Base-by-base conservation (phyloP, 37 sponge, comb jelly and placozoan species). In the Halichondria panicea region DNA sequence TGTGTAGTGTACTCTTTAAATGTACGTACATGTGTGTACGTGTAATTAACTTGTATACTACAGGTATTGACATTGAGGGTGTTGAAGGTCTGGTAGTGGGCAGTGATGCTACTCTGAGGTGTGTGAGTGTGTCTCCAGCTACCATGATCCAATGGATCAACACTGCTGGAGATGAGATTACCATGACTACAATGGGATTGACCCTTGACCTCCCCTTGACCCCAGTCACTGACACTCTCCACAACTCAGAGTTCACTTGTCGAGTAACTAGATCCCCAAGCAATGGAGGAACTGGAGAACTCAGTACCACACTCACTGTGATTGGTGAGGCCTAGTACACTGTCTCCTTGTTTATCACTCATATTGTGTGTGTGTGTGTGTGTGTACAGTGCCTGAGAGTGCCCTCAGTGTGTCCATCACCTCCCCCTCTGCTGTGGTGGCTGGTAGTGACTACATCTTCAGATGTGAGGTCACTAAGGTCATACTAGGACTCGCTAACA, bases 221-320 rank as follows among this genome's bases (percentile, higher is more conserved):
- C 7, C 71, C 71, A 50, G 71, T 70, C 48, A 70, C 48, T 52
- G 71, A 70, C 71, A 68, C 44, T 44, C 64, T 63, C 64, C 71
- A 70, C 21, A 52, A 1, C 6, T 8, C 52, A 52, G 25, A 8
- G 36, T 70, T 35, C 54, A 52, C 36, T 13, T 70, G 71, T 32
- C 5, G 13, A 9, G 54, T 70, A 37, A 70, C 71, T 31, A 70
- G 71, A 70, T 34, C 6, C 15, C 32, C 3, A 3, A 35, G 15
- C 35, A 28, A 63, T 28, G 55, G 22, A 70, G 37, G 25, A 39
- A 43, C 45, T 4, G 22, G 44, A 4, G 34, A 67, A 25, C 55
- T 53, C 36, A 70, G 3, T 1, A 13, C 52, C 31, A 38, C 71
- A 15, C 21, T 70, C 8, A 28, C 32, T 28, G 71, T 70, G 31